Evolutionary conservation across 2,113 vertebrate species (phyloP).

Genomic region (Ploceus nigricollis): DNA sequence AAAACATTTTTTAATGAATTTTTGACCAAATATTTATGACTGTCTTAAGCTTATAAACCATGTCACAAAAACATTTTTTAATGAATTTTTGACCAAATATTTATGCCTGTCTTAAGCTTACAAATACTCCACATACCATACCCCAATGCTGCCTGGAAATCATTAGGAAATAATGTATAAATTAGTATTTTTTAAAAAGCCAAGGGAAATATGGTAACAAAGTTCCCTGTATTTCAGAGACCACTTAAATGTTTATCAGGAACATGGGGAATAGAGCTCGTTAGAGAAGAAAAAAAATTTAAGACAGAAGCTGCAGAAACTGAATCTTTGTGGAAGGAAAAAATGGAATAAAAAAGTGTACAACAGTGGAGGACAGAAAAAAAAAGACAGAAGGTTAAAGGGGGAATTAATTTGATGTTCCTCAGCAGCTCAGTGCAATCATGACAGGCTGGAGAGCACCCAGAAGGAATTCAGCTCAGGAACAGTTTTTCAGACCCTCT

Average conservation of each 20-base stretch:
- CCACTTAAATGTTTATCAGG: background rate
- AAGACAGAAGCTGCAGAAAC: background rate
- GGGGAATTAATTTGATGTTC: background rate
- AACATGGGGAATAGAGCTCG: background rate
- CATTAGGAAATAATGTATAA: background rate
- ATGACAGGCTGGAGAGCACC: background rate
- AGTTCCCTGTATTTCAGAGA: background rate
- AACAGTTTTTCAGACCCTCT: background rate
- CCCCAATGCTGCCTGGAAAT: background rate
- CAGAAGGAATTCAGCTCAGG: background rate
- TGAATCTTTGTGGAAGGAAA: background rate
- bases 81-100: background rate
- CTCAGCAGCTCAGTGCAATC: background rate
- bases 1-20: background rate
- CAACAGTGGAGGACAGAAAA: background rate
- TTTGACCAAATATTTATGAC: background rate
- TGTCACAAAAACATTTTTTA: background rate
- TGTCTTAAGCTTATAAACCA: background rate
- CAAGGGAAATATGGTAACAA: background rate
- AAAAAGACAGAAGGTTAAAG: background rate
- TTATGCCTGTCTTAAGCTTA: background rate
- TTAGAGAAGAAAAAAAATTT: background rate
- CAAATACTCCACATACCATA: background rate
- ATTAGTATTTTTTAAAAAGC: background rate
- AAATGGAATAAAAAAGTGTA: background rate